Evolutionary conservation across 2,113 vertebrate genomes (phyloP), one percentile per base, ranked within the genome.

Genomic region (Menidia beryllina): DNA sequence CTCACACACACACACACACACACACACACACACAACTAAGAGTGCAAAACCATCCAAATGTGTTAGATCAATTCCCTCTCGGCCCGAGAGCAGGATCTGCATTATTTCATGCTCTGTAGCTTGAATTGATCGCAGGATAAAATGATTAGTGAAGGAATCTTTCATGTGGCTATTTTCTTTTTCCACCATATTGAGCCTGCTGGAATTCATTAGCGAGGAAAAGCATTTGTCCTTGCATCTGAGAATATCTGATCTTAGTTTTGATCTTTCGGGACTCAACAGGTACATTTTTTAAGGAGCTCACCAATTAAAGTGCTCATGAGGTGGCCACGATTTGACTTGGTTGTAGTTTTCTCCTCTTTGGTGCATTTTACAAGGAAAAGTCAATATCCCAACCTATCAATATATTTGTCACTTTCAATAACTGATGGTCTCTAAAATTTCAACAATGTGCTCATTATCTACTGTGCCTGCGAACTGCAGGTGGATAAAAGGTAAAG

Each of bases 101-200:
- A 74, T 90, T 88, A 90, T 88, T 90, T 91, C 79, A 89, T 83
- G 87, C 83, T 89, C 85, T 60, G 78, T 70, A 78, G 80, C 81
- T 86, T 60, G 70, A 79, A 91, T 89, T 89, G 89, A 89, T 89
- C n/a, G 45, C 52, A 30, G 69, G 77, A 89, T 90, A 63, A 91
- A 90, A 90, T 83, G 81, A 86, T 91, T 83, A 84, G 82, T 73
- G 80, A 67, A 69, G 76, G 73, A 84, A 85, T 88, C 80, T 81
- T 84, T 88, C 72, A 69, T 68, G 79, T 73, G 20, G 47, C 78
- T 84, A 20, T 72, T 77, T 68, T 69, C 51, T 47, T 63, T 67
- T 71, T 38, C 50, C 30, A 1, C 58, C 34, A 14, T 60, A 51
- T 48, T 5, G n/a, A 75, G 62, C 61, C 63, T 75, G 62, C 59